Conservation (phyloP, 2,797 vertebrate species). For the Phaenicophaeus curvirostris region DNA sequence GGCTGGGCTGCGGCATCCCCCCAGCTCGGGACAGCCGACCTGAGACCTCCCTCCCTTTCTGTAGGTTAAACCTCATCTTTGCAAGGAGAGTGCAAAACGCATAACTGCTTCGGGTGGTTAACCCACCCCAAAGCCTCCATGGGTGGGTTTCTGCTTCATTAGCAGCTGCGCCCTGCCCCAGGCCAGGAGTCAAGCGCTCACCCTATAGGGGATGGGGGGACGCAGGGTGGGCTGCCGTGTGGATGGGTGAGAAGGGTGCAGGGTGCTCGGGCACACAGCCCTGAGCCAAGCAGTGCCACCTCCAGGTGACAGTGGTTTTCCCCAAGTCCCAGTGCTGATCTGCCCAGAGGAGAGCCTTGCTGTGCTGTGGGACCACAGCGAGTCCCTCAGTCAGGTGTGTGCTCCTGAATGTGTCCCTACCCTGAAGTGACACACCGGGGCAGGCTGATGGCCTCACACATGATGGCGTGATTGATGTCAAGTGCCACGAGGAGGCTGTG, state of each 20-base stretch:
- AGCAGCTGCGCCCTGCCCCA: neutral
- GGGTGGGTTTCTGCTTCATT: neutral
- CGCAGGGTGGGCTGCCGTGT: neutral
- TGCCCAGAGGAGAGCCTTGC: neutral
- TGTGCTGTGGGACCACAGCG: neutral
- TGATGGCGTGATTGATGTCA: neutral
- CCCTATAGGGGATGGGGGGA: neutral
- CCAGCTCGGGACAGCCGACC: accelerated
- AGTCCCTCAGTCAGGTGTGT: neutral
- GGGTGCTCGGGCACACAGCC: neutral
- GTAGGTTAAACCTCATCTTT: neutral
- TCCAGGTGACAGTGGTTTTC: neutral
- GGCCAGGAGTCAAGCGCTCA: accelerated
- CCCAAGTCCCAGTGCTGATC: accelerated
- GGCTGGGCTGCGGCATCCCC: neutral
- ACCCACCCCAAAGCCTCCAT: neutral
- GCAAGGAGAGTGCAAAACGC: neutral
- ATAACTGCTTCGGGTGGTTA: neutral
- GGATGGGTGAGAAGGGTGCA: no score
- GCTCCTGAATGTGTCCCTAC: accelerated
- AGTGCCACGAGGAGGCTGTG: neutral
- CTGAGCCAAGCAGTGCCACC: accelerated
- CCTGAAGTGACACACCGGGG: neutral
- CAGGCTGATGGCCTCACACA: neutral
- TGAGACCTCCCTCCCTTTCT: neutral